Evolutionary conservation across 2,888 invertebrate genomes (phyloP).

Genomic region (Morinoia aosen): DNA sequence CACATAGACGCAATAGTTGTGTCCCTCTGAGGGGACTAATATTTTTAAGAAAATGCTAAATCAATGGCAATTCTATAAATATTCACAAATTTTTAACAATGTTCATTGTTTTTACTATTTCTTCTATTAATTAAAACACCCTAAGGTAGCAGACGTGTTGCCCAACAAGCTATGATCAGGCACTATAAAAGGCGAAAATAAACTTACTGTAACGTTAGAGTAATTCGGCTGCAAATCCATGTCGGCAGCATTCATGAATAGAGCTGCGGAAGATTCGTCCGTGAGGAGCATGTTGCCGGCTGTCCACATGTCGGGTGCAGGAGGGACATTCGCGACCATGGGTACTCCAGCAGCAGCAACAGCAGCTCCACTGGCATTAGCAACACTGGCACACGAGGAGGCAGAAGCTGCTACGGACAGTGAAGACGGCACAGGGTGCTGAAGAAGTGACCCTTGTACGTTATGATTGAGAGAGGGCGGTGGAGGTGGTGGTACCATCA

Average conservation of each 20-base stretch:
- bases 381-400: conserved; percentile 15
- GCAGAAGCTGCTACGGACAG: conserved; percentile 33
- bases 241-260: conserved; percentile 29
- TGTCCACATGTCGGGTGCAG: conserved; percentile 23
- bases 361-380: conserved; percentile 45
- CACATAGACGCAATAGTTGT: no score
- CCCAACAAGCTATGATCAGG: background rate
- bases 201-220: conserved; percentile 21
- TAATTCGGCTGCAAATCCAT: conserved; percentile 33
- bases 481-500: conserved; percentile 40
- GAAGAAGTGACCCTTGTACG: conserved; percentile 38
- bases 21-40: no score
- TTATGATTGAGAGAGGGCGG: conserved; percentile 28
- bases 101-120: no score
- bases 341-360: conserved; percentile 31
- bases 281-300: conserved; percentile 9
- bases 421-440: conserved; percentile 35
- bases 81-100: no score
- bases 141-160: no score
- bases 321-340: background rate
- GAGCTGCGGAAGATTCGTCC: background rate
- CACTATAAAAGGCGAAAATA: background rate
- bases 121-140: no score
- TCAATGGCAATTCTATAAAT: no score
- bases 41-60: no score